Percentiles rank a stretch among this genome's conserved stretches.
Conservation (phyloP, 2,888 invertebrate species). For the Atherix ibis region DNA sequence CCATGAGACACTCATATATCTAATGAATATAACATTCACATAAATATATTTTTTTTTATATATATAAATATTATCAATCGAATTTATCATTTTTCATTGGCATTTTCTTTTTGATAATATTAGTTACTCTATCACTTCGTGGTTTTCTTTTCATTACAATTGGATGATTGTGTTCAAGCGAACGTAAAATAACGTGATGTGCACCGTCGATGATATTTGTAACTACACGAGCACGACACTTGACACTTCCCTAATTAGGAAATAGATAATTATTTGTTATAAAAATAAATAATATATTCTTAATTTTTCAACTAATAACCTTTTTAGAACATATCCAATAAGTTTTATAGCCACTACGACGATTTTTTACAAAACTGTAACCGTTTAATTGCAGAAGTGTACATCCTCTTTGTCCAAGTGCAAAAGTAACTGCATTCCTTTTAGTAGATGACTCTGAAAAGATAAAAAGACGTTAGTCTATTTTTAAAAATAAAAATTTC, state of each 20-base stretch:
- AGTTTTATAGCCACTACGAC: slow-evolving; percentile 28
- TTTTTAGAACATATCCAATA: slow-evolving; percentile 34
- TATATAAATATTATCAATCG: not conserved
- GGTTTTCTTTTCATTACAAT: slow-evolving; percentile 22
- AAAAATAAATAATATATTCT: slow-evolving; percentile 3
- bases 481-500: too few species aligned
- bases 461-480: too few species aligned
- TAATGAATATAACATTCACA: too few species aligned
- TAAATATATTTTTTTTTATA: too few species aligned
- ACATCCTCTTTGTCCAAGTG: slow-evolving; percentile 27
- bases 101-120: not conserved
- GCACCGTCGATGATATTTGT: slow-evolving; percentile 28
- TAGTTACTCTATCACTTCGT: slow-evolving; percentile 3
- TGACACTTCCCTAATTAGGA: slow-evolving; percentile 26
- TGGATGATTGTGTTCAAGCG: slow-evolving; percentile 26
- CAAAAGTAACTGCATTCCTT: not conserved
- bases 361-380: slow-evolving; percentile 29
- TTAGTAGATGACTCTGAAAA: too few species aligned
- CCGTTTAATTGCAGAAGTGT: slow-evolving; percentile 25
- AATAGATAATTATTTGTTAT: too few species aligned
- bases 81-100: too few species aligned
- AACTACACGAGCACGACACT: slow-evolving; percentile 30
- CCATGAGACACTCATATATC: too few species aligned
- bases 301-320: too few species aligned
- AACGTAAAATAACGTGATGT: slow-evolving; percentile 28